Base-by-base conservation (phyloP, 1,140 invertebrate genomes). In the Hirudo medicinalis region DNA sequence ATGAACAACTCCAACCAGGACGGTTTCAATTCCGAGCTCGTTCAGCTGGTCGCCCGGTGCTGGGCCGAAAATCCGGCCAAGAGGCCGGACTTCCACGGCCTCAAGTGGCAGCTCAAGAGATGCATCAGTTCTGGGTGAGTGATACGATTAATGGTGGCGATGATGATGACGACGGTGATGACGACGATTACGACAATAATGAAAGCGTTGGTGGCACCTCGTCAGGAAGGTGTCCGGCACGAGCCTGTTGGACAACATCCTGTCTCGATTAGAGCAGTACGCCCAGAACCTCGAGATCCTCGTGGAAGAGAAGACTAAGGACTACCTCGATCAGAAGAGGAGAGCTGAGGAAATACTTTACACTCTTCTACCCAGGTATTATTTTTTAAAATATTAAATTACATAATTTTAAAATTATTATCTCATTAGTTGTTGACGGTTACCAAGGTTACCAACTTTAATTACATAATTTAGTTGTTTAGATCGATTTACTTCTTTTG, bases 201-300 rank as follows among this genome's bases (percentile, higher is more conserved):
- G 15, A 60, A 15, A 22, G 55, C 8, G 27, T 6, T n/a, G 27
- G 55, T n/a, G 15, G 1, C 57, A 20, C 8, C 22, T 36, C 54
- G 63, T 71, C 29, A 73, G 19, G 19, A 49, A 69, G 40, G 40
- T 36, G n/a, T 40, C 29, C 11, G 40, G 40, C 19, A 69, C 67
- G 0, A 92, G 92, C 80, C 91, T 93, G 76, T 89, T 92, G 25
- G 91, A 93, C 78, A 91, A 90, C 13, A 92, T 93, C 90, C 91
- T 92, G 78, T 89, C 91, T 86, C 91, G 92, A 89, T 81, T 93
- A 72, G 91, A 93, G 79, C 91, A 92, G 79, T 93, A 93, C 80
- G 91, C 90, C 17, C 91, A 91, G 80, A 92, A 92, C 84, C 81
- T 93, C 77, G 91, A 92, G 79, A 90, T 91, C 76, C 79, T 92